phyloP scores from a whole-genome alignment of 2,797 vertebrate genomes.

The Acrocephalus scirpaceus region DNA sequence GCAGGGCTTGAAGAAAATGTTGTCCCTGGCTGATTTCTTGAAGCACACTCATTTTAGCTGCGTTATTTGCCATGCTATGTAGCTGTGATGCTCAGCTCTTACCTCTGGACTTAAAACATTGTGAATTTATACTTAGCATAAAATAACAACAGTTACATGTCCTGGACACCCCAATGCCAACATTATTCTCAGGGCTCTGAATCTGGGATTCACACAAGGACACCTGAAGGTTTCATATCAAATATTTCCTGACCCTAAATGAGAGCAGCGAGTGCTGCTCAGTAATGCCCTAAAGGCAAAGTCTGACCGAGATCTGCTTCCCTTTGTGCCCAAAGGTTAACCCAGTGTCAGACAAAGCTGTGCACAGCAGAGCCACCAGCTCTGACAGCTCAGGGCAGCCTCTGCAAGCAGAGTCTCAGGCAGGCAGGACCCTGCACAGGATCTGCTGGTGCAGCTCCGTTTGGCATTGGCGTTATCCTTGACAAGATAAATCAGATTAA shows the following conservation, averaged over 20 bases:
- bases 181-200: neutral
- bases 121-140: neutral
- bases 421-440: neutral
- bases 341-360: neutral
- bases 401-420: neutral
- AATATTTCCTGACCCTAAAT: neutral
- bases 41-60: neutral
- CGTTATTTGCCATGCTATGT: neutral
- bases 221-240: neutral
- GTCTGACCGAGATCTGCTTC: neutral
- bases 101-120: neutral
- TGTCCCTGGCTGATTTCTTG: neutral
- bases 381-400: neutral
- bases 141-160: neutral
- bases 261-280: fast-evolving
- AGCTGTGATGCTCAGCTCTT: neutral
- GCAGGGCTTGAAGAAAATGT: neutral
- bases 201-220: neutral
- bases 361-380: neutral
- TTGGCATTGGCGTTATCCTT: neutral
- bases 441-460: neutral
- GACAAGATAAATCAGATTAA: slow-evolving; percentile 25
- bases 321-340: neutral
- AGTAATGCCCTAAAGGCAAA: neutral
- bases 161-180: neutral